Evolutionary conservation across 2,113 vertebrate genomes (phyloP).

Genomic region (Collichthys lucidus): DNA sequence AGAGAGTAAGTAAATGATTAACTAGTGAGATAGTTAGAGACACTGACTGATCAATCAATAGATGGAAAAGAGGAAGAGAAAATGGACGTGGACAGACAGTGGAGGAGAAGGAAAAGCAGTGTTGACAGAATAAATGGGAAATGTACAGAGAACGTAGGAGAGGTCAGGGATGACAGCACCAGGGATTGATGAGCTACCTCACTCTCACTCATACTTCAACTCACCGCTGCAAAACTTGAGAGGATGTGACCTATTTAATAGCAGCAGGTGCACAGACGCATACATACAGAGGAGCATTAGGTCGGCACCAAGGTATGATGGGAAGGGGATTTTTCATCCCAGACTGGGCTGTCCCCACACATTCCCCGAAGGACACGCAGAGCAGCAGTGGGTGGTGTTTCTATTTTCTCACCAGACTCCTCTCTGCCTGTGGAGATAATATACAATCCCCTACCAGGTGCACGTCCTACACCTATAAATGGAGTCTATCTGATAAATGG

Average conservation of each 20-base stretch:
- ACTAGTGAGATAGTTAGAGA: neutral
- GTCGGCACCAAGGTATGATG: conserved; percentile 5
- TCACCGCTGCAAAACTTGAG: conserved; percentile 16
- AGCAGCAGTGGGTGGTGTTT: conserved; percentile 46
- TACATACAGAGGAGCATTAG: neutral
- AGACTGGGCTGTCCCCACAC: conserved; percentile 64
- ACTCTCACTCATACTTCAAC: conserved; percentile 35
- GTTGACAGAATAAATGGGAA: conserved; percentile 33
- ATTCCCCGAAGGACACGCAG: conserved; percentile 41
- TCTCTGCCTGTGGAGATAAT: conserved; percentile 51
- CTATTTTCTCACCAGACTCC: conserved; percentile 47
- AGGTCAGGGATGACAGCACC: conserved; percentile 35
- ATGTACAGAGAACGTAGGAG: conserved; percentile 19
- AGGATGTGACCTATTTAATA: conserved; percentile 76
- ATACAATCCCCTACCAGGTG: conserved; percentile 63
- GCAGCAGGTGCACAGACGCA: conserved; percentile 29
- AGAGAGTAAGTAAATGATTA: conserved; percentile 10
- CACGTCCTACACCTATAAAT: conserved; percentile 62
- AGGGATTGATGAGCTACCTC: conserved; percentile 40
- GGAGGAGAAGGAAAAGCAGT: neutral
- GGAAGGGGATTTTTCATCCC: conserved; percentile 67
- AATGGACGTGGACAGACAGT: neutral
- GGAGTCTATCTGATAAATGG: conserved; percentile 64
- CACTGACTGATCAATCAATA: conserved; percentile 37
- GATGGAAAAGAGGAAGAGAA: conserved; percentile 16